These are phyloP conservation scores for Xenus cinereus DNA, from an alignment of 2,113 vertebrate species.

Conservation along the genomic window DNA sequence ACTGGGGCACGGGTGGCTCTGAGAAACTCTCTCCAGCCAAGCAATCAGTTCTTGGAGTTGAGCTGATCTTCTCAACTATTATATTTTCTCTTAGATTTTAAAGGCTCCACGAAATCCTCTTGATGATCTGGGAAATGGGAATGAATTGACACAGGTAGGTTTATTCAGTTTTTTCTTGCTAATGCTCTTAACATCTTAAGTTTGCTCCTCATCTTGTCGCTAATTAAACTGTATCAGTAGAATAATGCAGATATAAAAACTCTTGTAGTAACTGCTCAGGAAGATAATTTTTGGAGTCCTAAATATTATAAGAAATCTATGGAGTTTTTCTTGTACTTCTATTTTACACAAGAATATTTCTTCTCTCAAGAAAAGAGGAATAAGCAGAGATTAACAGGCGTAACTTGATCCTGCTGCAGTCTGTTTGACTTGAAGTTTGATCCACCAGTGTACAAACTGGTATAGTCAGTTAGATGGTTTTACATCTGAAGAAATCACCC, in stretches of 20 bases:
- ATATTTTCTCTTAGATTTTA: conserved; percentile 71
- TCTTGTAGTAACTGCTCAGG: background rate
- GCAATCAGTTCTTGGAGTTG: background rate
- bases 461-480: background rate
- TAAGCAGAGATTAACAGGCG: background rate
- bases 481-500: background rate
- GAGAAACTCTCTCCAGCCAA: background rate
- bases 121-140: conserved; percentile 70
- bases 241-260: background rate
- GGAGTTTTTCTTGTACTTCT: background rate
- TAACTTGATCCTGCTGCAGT: background rate
- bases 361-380: background rate
- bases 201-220: background rate
- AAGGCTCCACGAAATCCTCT: conserved; percentile 77
- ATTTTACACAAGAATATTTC: background rate
- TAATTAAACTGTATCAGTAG: background rate
- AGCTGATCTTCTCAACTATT: background rate
- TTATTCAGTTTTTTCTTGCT: background rate
- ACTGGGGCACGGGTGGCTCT: background rate
- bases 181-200: background rate
- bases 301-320: background rate
- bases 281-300: background rate
- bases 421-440: background rate
- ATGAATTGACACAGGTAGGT: conserved; percentile 72
- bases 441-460: background rate